phyloP scores from a whole-genome alignment of 2,797 vertebrate species.

The Helarctos malayanus region DNA sequence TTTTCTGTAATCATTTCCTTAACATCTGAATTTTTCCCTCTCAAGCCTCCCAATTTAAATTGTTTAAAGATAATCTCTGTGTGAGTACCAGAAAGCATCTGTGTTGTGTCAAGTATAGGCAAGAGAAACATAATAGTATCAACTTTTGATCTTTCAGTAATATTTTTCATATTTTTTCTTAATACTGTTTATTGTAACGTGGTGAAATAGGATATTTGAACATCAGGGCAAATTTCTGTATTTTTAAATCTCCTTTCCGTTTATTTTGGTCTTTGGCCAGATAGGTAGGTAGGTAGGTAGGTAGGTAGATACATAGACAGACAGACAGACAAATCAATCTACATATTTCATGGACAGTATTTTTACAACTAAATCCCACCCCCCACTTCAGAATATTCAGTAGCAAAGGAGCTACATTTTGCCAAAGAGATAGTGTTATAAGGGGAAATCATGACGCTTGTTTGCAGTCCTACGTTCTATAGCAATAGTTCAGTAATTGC shows the following conservation, averaged over 20 bases:
- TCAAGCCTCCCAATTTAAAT: slow-evolving; percentile 22
- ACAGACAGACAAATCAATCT: neutral
- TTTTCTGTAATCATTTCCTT: slow-evolving; percentile 66
- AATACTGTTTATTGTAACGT: neutral
- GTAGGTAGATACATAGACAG: neutral
- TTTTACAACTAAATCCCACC: slow-evolving; percentile 29
- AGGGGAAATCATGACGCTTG: neutral
- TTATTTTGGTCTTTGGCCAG: slow-evolving; percentile 25
- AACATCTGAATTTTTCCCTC: slow-evolving; percentile 60
- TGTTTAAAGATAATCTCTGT: slow-evolving; percentile 38
- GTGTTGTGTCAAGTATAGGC: neutral
- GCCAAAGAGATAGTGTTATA: neutral
- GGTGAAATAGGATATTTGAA: slow-evolving; percentile 40
- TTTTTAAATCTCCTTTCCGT: slow-evolving; percentile 26
- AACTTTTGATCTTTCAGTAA: neutral
- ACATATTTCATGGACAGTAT: neutral
- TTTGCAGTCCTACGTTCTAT: neutral
- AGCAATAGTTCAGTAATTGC: neutral
- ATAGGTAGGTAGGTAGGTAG: neutral
- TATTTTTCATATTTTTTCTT: slow-evolving; percentile 31
- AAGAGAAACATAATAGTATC: slow-evolving; percentile 13
- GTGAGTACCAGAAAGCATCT: slow-evolving; percentile 51
- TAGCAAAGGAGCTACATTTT: slow-evolving; percentile 4
- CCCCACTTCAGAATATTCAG: slow-evolving; percentile 3
- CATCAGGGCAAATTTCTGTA: neutral